Conservation (phyloP, 1,140 invertebrate genomes). For the Cotesia glomerata region DNA sequence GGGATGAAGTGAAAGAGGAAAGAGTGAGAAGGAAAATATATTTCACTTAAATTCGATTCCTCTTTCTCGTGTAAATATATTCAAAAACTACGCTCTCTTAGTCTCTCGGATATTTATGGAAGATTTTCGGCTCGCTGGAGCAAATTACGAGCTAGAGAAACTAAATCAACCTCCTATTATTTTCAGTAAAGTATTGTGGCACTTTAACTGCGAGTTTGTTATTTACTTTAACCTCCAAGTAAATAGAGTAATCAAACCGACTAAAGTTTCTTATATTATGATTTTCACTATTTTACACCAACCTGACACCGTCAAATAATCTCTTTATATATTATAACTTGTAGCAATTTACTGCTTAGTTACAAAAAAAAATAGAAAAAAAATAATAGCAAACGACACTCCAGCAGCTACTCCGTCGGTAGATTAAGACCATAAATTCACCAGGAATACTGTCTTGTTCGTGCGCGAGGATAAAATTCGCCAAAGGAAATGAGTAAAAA, state of each 20-base stretch:
- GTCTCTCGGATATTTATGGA: not conserved
- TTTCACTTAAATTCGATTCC: not conserved
- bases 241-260: not conserved
- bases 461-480: slow-evolving; percentile 5
- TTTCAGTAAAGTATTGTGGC: too few species aligned
- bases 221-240: too few species aligned
- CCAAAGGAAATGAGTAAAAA: slow-evolving; percentile 17
- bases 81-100: too few species aligned
- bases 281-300: not conserved
- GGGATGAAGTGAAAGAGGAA: not conserved
- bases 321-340: not conserved
- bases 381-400: not conserved
- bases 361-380: slow-evolving; percentile 6
- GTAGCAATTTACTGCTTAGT: slow-evolving; percentile 12
- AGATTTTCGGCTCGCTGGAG: not conserved
- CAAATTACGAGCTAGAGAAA: not conserved
- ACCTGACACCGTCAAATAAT: slow-evolving; percentile 1
- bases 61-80: not conserved
- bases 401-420: slow-evolving; percentile 18
- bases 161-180: too few species aligned
- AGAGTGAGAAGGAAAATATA: too few species aligned
- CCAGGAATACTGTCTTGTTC: not conserved
- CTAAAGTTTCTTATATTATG: not conserved
- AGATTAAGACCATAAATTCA: slow-evolving; percentile 35
- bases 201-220: too few species aligned